phyloP scores from a whole-genome alignment of 2,888 invertebrate species.

The Athalia rosae region DNA sequence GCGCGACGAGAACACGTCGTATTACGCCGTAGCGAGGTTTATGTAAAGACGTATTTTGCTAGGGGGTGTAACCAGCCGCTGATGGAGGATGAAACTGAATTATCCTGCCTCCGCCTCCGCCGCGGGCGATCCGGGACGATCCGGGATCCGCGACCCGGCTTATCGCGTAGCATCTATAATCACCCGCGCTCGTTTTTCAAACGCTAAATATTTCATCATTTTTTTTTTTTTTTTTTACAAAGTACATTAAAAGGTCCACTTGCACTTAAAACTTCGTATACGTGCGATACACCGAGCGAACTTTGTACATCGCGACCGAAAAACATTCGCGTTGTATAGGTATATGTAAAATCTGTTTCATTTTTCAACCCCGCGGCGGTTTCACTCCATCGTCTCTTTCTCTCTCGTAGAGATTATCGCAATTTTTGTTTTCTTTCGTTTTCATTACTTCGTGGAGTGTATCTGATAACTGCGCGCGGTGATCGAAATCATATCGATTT shows the following conservation, averaged over 20 bases:
- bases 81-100: slow-evolving; percentile 69
- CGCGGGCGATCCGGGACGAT: slow-evolving; percentile 47
- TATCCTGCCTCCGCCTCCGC: slow-evolving; percentile 62
- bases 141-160: slow-evolving; percentile 39
- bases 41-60: slow-evolving; percentile 43
- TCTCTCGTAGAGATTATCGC: no score
- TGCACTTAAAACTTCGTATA: not conserved
- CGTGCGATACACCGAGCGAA: no score
- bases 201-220: slow-evolving; percentile 38
- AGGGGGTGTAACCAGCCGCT: slow-evolving; percentile 59
- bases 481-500: no score
- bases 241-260: slow-evolving; percentile 8
- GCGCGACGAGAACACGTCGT: slow-evolving; percentile 6
- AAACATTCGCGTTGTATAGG: no score
- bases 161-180: slow-evolving; percentile 42
- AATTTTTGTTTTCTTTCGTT: no score
- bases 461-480: no score
- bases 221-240: no score
- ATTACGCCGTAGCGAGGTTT: not conserved
- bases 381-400: no score
- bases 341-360: no score
- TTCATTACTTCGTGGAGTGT: no score
- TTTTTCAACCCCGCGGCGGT: no score
- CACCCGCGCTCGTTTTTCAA: slow-evolving; percentile 37
- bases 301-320: no score